These are phyloP conservation scores for Leuciscus waleckii DNA, from an alignment of 2,797 vertebrate genomes.

Conservation along the genomic window DNA sequence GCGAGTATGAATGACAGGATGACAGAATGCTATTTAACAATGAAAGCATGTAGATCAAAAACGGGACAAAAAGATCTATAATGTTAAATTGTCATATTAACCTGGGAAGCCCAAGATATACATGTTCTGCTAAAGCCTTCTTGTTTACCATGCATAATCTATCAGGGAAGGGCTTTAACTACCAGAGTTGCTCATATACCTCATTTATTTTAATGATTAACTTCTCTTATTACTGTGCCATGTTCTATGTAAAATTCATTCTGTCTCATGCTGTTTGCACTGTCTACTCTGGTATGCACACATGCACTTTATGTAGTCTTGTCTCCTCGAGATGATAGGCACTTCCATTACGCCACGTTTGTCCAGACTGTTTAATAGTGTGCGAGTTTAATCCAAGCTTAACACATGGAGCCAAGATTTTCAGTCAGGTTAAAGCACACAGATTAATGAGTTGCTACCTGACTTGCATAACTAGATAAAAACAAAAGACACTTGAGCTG, in stretches of 20 bases:
- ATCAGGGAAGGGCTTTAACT: not conserved
- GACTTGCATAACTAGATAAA: constrained; percentile 40
- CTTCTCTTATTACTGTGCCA: not conserved
- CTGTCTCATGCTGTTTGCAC: not conserved
- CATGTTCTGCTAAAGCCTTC: not conserved
- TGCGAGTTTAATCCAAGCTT: constrained; percentile 13
- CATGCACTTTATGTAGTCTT: not conserved
- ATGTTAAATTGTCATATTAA: not conserved
- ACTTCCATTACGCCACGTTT: constrained; percentile 25
- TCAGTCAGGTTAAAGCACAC: constrained; percentile 18
- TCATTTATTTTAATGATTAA: constrained; percentile 49
- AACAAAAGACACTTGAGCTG: constrained; percentile 42
- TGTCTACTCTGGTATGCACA: not conserved
- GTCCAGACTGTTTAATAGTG: constrained; percentile 36
- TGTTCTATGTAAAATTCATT: not conserved
- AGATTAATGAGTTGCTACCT: constrained; percentile 44
- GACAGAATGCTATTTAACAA: not conserved
- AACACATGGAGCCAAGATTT: constrained; percentile 29
- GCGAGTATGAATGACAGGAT: not conserved
- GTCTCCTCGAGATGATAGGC: not conserved
- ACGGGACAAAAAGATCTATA: not conserved
- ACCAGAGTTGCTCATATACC: constrained; percentile 11
- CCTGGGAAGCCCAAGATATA: not conserved
- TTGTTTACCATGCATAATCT: constrained; percentile 1
- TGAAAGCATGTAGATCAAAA: not conserved